Conservation (phyloP, 2,888 invertebrate species). For the Eupithecia pulchellata region DNA sequence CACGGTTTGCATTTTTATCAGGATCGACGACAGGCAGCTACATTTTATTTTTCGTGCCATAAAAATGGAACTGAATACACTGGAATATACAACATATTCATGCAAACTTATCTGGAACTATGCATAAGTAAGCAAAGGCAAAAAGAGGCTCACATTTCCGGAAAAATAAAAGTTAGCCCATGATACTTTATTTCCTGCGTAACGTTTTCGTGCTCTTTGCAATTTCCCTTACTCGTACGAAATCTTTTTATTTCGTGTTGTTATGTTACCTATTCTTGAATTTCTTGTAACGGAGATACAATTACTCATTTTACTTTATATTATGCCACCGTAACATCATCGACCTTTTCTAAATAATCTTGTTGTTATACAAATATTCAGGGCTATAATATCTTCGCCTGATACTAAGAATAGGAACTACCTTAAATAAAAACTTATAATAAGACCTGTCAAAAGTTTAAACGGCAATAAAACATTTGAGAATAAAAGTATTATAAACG, state of each 20-base stretch:
- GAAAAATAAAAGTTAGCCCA: constrained; percentile 63
- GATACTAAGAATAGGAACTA: background rate
- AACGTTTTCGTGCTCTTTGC: constrained; percentile 49
- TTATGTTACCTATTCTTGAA: constrained; percentile 28
- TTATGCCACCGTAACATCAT: background rate
- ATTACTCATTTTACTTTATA: constrained; percentile 10
- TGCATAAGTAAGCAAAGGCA: constrained; percentile 78
- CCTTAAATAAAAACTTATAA: too few species aligned
- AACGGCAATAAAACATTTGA: constrained; percentile 10
- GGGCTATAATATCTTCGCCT: background rate
- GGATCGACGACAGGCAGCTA: constrained; percentile 74
- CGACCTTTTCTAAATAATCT: background rate
- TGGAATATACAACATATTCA: constrained; percentile 72
- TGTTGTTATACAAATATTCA: background rate
- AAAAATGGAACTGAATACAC: constrained; percentile 80
- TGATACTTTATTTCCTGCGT: constrained; percentile 46
- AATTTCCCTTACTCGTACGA: constrained; percentile 40
- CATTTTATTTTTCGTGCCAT: constrained; percentile 83
- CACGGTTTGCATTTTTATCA: constrained; percentile 84
- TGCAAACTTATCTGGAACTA: constrained; percentile 82
- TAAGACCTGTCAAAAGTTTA: background rate
- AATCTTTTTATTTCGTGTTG: constrained; percentile 40
- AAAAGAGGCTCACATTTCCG: constrained; percentile 57
- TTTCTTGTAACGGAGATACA: constrained; percentile 8
- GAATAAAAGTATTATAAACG: constrained; percentile 38